Evolutionary conservation across 2,797 vertebrate genomes (phyloP).

Genomic region (Hoplostethus mediterraneus): DNA sequence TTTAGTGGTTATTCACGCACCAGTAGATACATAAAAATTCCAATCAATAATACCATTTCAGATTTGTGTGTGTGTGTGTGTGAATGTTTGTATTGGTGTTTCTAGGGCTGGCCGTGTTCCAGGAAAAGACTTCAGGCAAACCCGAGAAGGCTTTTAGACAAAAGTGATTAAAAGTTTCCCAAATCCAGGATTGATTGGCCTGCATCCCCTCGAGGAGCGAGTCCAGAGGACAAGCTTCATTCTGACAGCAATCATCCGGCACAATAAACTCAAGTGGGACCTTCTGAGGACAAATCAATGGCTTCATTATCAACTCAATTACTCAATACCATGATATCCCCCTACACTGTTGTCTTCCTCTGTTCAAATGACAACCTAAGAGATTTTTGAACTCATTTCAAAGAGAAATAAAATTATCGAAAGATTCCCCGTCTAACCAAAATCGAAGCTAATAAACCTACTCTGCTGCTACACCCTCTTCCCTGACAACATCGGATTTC

Average conservation of each 20-base stretch:
- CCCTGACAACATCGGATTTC: background rate
- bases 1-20: no score
- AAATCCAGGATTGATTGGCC: conserved; percentile 66
- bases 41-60: no score
- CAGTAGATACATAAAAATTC: no score
- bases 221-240: conserved; percentile 56
- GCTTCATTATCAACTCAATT: conserved; percentile 78
- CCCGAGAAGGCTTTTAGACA: conserved; percentile 31
- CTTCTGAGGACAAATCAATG: conserved; percentile 72
- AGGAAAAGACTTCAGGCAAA: conserved; percentile 37
- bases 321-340: conserved; percentile 59
- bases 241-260: conserved; percentile 64
- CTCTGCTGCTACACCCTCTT: conserved; percentile 8
- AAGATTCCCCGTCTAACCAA: conserved; percentile 24
- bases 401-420: conserved; percentile 36
- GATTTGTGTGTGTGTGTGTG: background rate
- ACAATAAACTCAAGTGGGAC: conserved; percentile 69
- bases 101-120: background rate
- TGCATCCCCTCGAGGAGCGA: conserved; percentile 53
- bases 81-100: conserved; percentile 5
- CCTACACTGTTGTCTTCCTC: conserved; percentile 26
- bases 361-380: conserved; percentile 43
- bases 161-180: conserved; percentile 68
- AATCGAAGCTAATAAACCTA: conserved; percentile 29
- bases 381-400: conserved; percentile 43